These are phyloP conservation scores for Rhinella marina DNA, from an alignment of 2,797 vertebrate genomes.

Conservation along the genomic window DNA sequence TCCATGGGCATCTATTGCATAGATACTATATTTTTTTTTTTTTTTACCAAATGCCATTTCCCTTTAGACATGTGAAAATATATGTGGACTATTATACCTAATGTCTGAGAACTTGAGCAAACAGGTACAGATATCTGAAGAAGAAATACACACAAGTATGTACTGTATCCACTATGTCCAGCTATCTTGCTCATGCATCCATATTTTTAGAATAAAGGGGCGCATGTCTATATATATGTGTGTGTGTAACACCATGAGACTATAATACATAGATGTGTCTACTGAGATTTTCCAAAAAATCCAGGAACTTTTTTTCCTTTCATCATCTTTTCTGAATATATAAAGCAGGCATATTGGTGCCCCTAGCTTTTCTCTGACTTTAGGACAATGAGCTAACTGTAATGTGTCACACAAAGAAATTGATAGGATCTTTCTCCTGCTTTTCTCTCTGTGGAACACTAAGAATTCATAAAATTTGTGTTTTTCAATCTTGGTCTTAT, in stretches of 20 bases:
- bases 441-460: not conserved
- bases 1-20: not conserved
- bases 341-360: not conserved
- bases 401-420: not conserved
- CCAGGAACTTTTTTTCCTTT: not conserved
- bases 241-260: not conserved
- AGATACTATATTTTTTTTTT: too few species aligned
- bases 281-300: not conserved
- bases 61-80: not conserved
- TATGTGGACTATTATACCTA: not conserved
- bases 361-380: not conserved
- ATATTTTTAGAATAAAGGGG: not conserved
- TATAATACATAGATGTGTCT: not conserved
- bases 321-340: not conserved
- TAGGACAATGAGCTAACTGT: not conserved
- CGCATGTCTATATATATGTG: not conserved
- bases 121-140: not conserved
- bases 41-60: not conserved
- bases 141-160: not conserved
- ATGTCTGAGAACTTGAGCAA: not conserved
- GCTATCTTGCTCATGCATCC: not conserved
- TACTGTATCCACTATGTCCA: not conserved
- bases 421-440: conserved; percentile 26
- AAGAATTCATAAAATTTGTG: conserved; percentile 8
- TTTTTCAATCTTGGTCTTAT: not conserved